Conservation (phyloP, 2,888 invertebrate genomes). For the Lymantria monacha region DNA sequence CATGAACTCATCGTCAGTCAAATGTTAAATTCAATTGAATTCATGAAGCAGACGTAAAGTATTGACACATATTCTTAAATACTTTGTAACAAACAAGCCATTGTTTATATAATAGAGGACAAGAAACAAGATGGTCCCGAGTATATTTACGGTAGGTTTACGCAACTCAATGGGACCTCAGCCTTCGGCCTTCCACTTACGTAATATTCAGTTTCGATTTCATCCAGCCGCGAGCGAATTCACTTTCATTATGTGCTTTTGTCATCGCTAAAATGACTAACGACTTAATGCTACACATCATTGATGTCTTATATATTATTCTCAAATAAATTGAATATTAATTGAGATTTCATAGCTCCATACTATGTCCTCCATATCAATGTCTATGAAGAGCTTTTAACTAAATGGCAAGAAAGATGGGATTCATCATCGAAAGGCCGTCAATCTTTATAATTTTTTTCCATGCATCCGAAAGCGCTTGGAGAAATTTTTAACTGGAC, state of each 20-base stretch:
- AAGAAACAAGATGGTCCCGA: conserved; percentile 31
- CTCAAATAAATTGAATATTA: background rate
- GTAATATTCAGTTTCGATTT: conserved; percentile 67
- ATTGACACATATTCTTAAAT: background rate
- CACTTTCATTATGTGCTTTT: conserved; percentile 53
- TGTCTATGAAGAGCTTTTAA: too few species aligned
- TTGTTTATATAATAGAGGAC: conserved; percentile 32
- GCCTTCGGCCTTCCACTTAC: conserved; percentile 64
- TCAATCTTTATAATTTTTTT: too few species aligned
- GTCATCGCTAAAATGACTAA: background rate
- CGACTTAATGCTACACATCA: too few species aligned
- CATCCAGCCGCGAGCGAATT: conserved; percentile 58
- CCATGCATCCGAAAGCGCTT: too few species aligned
- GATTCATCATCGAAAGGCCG: too few species aligned
- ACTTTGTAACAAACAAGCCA: conserved; percentile 22
- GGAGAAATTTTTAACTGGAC: too few species aligned
- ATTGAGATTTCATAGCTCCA: too few species aligned
- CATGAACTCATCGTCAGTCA: too few species aligned
- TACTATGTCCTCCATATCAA: too few species aligned
- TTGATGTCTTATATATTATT: too few species aligned
- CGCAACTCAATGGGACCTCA: conserved; percentile 54
- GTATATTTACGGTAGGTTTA: conserved; percentile 39
- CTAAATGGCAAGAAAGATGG: too few species aligned
- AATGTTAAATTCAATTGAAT: too few species aligned
- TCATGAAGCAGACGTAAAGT: background rate